Base-by-base conservation (phyloP, 2,888 invertebrate genomes). In the Tupiocoris notatus region DNA sequence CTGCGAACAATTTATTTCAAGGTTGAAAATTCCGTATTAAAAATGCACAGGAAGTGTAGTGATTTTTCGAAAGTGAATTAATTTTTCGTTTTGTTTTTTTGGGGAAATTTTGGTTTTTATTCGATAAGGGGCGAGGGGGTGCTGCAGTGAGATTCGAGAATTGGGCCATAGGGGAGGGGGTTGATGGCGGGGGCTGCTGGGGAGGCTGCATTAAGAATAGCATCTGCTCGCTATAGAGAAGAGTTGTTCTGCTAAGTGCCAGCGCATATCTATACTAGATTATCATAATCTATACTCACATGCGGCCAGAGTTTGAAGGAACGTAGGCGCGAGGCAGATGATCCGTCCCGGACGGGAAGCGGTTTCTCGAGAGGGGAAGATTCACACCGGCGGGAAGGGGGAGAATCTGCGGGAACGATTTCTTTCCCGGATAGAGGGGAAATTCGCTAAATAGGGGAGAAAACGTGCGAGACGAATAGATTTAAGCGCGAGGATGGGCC, bases 281-380 rank as follows among this genome's bases (percentile, higher is more conserved):
- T 39, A 12, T 7, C 39, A 7, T 39, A 7, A 7, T 39, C 39
- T n/a, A 22, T 73, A 73, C 73, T 73, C 39, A 73, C 73, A 73
- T 73, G 61, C 73, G 62, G 73, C 73, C 73, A 73, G 73, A 73
- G 20, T 63, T 21, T 61, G 73, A 54, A 59, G 59, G 59, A 39
- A 6, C 20, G 58, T 57, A 70, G 18, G 66, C 17, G 59, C 22
- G 22, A 67, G 67, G 39, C 66, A 39, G 39, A 39, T 59, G 59
- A 59, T 59, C 23, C 9, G 17, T 59, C 58, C 59, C 70, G 59
- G 57, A 22, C 17, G 70, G 24, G 25, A 59, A 59, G 70, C 9
- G 17, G 59, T 70, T 56, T 67, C 67, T 70, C 1, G 58, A 59
- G 70, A 70, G 24, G 17, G 65, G 65, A 58, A 9, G 22, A 70